Base-by-base conservation (phyloP, 1,140 invertebrate species). In the Meloidogyne hapla region DNA sequence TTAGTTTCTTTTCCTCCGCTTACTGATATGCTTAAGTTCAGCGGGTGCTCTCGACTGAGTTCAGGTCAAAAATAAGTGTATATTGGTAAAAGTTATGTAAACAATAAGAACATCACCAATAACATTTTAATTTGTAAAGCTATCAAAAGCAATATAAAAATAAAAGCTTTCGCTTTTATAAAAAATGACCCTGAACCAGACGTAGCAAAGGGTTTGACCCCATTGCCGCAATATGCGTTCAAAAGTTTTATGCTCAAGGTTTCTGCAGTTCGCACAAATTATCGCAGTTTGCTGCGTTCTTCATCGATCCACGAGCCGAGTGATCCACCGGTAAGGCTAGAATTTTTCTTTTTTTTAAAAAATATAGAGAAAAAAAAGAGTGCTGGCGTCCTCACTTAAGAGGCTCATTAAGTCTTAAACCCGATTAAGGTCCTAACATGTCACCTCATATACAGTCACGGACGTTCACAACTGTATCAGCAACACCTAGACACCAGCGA, bases 1-100 rank as follows among this genome's bases (percentile, higher is more conserved):
- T 93, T 93, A 92, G 91, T 93, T 93, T 93, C 91, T 93, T 93
- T 93, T 93, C 92, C 92, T 93, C 91, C 92, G 91, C 92, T 92
- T 92, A 93, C 85, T 93, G 90, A 93, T 93, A 93, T 93, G 92
- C 92, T 92, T 92, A 92, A 92, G 90, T 92, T 92, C 90, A 90
- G 91, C 90, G 91, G 91, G 91, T 92, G 90, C 85, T 91, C 91
- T 89, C 89, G 88, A 89, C 90, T 91, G 90, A 91, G 89, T 78
- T 89, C 91, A 90, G 91, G 78, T 80, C 79, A 71, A 68, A 77
- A 79, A 79, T 45, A 12, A 0, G 2, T 45, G 13, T 0, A 3
- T 33, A 5, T 33, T 33, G 33, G n/a, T n/a, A n/a, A n/a, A 5
- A 33, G 33, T 33, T 33, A 33, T 33, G 8, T 33, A 33, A 5